Base-by-base conservation (phyloP, 2,888 invertebrate species). In the Hydropsyche betteni region DNA sequence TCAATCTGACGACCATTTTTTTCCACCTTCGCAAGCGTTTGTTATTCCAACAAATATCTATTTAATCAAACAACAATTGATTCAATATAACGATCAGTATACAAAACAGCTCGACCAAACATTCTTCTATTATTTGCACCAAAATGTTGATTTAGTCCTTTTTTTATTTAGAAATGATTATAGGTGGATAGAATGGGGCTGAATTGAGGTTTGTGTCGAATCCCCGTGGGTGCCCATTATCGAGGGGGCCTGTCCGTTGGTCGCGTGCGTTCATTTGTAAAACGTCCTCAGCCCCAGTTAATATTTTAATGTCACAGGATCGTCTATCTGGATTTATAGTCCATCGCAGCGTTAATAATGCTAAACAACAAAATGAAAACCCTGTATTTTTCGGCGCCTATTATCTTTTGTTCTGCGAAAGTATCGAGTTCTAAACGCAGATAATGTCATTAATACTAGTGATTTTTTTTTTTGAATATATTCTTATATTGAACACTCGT, bases 301-400 rank as follows among this genome's bases (percentile, higher is more conserved):
- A 70, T 70, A 70, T 70, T 70, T 70, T 70, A 70, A 70, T 70
- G 70, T 70, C 70, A 53, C 70, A 16, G 36, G 24, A 70, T 70
- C 52, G 70, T 70, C 70, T 70, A 70, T 70, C 70, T 53, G 53
- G 70, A 70, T 70, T 70, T 70, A 70, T 70, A 53, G 33, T 53
- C 34, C 33, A 70, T 70, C 70, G 53, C 51, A 16, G 7, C 24
- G 51, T 64, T 36, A 64, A 64, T 64, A 34, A 64, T 64, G 36
- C 36, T 4, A 64, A 64, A 64, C 24, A 58, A 58, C 58, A 58
- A 58, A 16, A 44, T 16, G 58, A 14, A 24, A 24, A n/a, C 53
- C n/a, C 5, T n/a, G 12, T n/a, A n/a, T 24, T 58, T 16, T 58
- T 16, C 14, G 16, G 16, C 53, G 53, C 24, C 24, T 24, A 24